These are phyloP conservation scores for Spilosoma lubricipeda DNA, from an alignment of 2,888 invertebrate species.

Conservation along the genomic window DNA sequence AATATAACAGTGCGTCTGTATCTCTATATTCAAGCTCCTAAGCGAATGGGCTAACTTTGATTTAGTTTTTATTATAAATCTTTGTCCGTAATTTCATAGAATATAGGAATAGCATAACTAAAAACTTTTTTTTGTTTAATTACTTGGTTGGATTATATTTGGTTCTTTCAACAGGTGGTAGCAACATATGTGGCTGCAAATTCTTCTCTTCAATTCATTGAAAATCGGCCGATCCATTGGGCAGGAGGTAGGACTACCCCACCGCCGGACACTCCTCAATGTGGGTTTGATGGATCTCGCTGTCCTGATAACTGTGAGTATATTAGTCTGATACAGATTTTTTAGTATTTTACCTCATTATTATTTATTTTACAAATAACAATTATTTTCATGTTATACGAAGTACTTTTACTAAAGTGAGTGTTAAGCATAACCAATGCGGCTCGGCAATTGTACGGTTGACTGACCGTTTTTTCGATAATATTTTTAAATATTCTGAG, in stretches of 20 bases:
- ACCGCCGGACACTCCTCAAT: conserved; percentile 95
- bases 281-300: conserved; percentile 96
- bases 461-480: too few relatives aligned
- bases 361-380: background rate
- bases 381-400: background rate
- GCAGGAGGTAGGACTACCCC: conserved; percentile 92
- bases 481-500: too few relatives aligned
- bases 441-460: too few relatives aligned
- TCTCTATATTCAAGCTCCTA: background rate
- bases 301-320: conserved; percentile 93
- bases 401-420: too few relatives aligned
- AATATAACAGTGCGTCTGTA: background rate
- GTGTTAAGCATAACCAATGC: too few relatives aligned
- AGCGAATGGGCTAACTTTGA: background rate
- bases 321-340: conserved; percentile 23
- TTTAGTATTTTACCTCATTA: background rate
- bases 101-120: too few relatives aligned
- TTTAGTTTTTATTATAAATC: background rate
- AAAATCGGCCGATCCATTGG: conserved; percentile 93
- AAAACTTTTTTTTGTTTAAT: too few relatives aligned
- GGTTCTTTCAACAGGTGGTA: conserved; percentile 89
- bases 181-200: conserved; percentile 95
- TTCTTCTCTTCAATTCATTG: conserved; percentile 90
- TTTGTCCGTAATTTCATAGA: background rate
- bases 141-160: too few relatives aligned